phyloP scores from a whole-genome alignment of 1,140 invertebrate genomes.

The Riptortus pedestris region DNA sequence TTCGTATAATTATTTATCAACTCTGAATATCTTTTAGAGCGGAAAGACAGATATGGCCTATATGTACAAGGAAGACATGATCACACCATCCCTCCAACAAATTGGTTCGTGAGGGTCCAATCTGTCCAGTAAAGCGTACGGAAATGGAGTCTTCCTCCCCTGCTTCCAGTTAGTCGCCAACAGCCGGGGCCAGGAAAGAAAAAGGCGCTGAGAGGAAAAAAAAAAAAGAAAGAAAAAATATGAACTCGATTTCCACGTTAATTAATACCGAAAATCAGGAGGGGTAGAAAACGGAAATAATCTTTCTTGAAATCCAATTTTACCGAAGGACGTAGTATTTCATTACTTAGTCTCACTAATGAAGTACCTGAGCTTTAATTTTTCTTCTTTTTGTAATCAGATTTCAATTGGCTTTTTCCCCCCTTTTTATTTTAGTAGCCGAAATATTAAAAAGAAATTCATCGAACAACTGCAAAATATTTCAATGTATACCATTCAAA shows the following conservation, averaged over 20 bases:
- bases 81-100: no score
- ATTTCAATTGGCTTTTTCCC: background rate
- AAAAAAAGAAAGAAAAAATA: conserved; percentile 1
- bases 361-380: background rate
- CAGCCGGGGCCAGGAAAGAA: background rate
- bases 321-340: background rate
- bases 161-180: no score
- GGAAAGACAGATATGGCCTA: no score
- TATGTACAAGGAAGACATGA: no score
- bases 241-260: background rate
- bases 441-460: no score
- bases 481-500: no score
- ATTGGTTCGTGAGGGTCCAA: no score
- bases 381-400: background rate
- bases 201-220: background rate
- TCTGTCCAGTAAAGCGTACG: no score
- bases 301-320: conserved; percentile 4
- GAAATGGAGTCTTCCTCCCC: no score
- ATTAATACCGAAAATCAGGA: conserved; percentile 14
- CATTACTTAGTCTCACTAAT: conserved; percentile 11
- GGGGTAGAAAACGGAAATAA: conserved; percentile 1
- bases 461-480: no score
- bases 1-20: no score
- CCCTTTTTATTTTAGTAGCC: conserved; percentile 1
- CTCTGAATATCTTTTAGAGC: no score